Base-by-base conservation (phyloP, 2,113 vertebrate genomes). In the Brachyistius frenatus region DNA sequence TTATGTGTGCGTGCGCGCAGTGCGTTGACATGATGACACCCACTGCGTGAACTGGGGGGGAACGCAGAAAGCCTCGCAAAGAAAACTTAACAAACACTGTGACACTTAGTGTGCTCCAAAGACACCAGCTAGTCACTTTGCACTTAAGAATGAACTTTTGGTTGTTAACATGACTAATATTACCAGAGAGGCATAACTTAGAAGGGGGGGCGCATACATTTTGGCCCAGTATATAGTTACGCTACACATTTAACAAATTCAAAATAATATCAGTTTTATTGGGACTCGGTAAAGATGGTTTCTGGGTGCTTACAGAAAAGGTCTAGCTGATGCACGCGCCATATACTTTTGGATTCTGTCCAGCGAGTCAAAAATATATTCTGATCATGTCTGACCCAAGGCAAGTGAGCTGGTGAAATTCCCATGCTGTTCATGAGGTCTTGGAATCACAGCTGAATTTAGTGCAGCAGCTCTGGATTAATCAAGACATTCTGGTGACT, bases 331-430 rank as follows among this genome's bases (percentile, higher is more conserved):
- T 55, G 49, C 23, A 54, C 36, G n/a, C 41, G 73, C 7, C 4
- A 44, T 62, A 49, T 66, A 65, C 23, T 79, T 81, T 60, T 4
- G n/a, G 85, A 76, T 80, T 82, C 57, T 81, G 33, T 61, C 54
- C 54, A 35, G 57, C 47, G 56, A 79, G 37, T 23, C 52, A 31
- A 76, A 73, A 66, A 55, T 41, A 70, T 32, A 71, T 63, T 84
- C 73, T 44, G 83, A 79, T 73, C 61, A 37, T 67, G 70, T 84
- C 36, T 76, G 60, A 73, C 82, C 82, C 36, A 8, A 56, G 81
- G 80, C 58, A 16, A 77, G 32, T 47, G 63, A 63, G 16, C 39
- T 60, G 35, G 63, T 23, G 32, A 71, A 67, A 76, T 82, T 49
- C 65, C 52, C 56, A 53, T 66, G 55, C 66, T 78, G 63, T 65